Evolutionary conservation across 2,113 vertebrate genomes (phyloP), one percentile per base, ranked within the genome.

Genomic region (Cephalopholis sonnerati): DNA sequence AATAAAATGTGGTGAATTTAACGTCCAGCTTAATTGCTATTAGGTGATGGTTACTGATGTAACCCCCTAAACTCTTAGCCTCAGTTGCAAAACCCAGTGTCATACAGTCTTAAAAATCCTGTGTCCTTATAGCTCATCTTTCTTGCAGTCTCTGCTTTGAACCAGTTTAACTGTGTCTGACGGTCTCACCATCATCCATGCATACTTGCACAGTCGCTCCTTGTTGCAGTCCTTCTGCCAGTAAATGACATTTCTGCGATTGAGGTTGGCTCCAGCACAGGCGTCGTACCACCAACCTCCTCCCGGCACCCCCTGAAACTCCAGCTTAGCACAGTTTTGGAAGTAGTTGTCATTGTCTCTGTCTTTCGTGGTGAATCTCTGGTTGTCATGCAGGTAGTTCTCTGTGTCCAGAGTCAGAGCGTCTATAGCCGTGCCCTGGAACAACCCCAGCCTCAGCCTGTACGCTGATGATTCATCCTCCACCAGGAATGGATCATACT

Each of bases 341-440:
- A 95, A 97, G 85, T 96, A 97, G 84, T 97, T 97, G 86, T 97
- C 96, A 0, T 97, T 97, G 91, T 97, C 96, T 76, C 92, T 92
- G 89, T 97, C 96, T 87, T 96, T 97, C 13, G 96, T 96, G 86
- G 96, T 97, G 90, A 97, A 97, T 74, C 92, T 96, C 82, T 96
- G 96, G 93, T 97, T 98, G 88, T 97, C 96, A 24, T 97, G 97
- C 54, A 98, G 95, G 88, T 97, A 97, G 79, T 97, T 96, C 79
- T 97, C 96, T 0, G 97, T 97, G 74, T 97, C 95, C 86, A 95
- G 88, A 3, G 95, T 97, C 77, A 97, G 85, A 0, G 97, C 97
- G 1, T 98, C 96, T 0, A 94, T 85, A 36, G 96, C 93, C 0
- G 95, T 96, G 63, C 97, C 97, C 85, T 94, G 92, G 85, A 95